Conservation (phyloP, 2,888 invertebrate species). For the Clivina fossor region DNA sequence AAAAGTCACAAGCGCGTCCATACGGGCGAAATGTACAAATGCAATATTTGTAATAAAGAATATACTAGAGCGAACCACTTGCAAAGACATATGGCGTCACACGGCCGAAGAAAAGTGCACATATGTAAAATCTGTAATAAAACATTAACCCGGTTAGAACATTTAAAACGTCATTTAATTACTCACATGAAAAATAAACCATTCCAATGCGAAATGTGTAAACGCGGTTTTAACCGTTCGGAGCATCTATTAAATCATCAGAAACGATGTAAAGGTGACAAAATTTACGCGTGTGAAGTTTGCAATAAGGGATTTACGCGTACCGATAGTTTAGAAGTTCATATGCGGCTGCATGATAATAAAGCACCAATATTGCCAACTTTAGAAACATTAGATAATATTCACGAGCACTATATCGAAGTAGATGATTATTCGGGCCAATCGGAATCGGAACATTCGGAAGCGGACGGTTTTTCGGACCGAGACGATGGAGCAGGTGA, state of each 20-base stretch:
- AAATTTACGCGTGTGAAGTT: conserved; percentile 53
- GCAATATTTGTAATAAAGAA: conserved; percentile 50
- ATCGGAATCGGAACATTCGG: conserved; percentile 38
- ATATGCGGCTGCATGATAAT: conserved; percentile 50
- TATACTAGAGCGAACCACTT: conserved; percentile 50
- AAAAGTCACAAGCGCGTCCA: conserved; percentile 49
- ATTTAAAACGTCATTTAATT: conserved; percentile 51
- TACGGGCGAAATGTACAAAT: conserved; percentile 50
- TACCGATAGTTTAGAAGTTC: conserved; percentile 51
- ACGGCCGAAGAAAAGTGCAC: conserved; percentile 50
- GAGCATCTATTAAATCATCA: conserved; percentile 51
- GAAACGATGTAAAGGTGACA: conserved; percentile 52
- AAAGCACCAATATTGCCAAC: conserved; percentile 48
- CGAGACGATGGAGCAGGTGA: conserved; percentile 39
- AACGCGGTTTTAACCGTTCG: conserved; percentile 51
- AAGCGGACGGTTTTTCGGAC: conserved; percentile 39
- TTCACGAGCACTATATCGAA: conserved; percentile 51
- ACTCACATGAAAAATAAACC: conserved; percentile 53
- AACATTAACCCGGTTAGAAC: conserved; percentile 50
- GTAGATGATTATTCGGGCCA: conserved; percentile 40
- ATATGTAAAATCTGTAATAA: conserved; percentile 53
- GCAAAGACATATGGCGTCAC: conserved; percentile 50
- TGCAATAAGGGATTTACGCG: conserved; percentile 54
- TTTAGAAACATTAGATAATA: conserved; percentile 52
- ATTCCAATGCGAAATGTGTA: conserved; percentile 50